Evolutionary conservation across 2,113 vertebrate genomes (phyloP).

Genomic region (Mohoua ochrocephala): DNA sequence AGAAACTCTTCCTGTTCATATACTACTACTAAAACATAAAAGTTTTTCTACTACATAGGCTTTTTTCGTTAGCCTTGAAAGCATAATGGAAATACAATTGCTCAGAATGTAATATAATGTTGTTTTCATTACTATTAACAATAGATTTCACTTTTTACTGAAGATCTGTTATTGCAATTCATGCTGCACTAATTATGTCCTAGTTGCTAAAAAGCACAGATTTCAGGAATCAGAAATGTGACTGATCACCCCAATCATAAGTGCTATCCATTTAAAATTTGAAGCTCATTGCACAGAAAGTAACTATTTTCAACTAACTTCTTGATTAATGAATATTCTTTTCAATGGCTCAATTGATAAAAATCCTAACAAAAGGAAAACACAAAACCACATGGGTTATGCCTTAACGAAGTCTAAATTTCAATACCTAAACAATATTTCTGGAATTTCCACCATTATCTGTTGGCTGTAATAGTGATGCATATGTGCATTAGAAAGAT

Average conservation of each 20-base stretch:
- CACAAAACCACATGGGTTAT: background rate
- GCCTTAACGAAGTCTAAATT: background rate
- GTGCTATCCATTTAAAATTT: background rate
- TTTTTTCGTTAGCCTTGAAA: background rate
- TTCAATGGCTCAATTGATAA: background rate
- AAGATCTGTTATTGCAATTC: background rate
- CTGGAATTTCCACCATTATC: background rate
- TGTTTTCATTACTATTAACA: background rate
- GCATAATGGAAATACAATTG: background rate
- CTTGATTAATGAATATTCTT: background rate
- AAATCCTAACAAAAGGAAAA: background rate
- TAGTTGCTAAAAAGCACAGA: background rate
- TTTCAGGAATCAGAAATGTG: background rate
- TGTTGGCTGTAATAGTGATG: background rate
- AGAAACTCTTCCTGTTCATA: conserved; percentile 7
- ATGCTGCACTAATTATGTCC: background rate
- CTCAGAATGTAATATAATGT: background rate
- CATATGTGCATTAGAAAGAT: background rate
- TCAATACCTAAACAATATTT: background rate
- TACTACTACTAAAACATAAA: background rate
- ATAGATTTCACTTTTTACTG: background rate
- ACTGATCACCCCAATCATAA: background rate
- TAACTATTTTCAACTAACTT: background rate
- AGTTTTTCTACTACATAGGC: background rate
- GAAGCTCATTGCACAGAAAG: background rate